Evolutionary conservation across 2,797 vertebrate species (phyloP), one percentile per base, ranked within the genome.

Genomic region (Poeciliopsis infans): DNA sequence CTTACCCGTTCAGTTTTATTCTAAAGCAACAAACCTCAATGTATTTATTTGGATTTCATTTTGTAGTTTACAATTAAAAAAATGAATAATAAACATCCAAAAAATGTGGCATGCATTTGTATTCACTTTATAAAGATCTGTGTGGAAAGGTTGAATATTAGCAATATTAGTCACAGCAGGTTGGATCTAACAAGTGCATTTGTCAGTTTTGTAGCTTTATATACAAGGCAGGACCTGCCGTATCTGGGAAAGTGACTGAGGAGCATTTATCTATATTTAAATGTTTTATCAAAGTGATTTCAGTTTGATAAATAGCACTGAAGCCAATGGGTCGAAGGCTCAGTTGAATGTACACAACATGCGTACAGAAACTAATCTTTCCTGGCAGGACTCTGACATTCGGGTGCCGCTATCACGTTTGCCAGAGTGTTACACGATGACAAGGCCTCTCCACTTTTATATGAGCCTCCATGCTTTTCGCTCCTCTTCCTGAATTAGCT

Each of bases 401-500:
- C 88, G 12, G 1, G 15, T 0, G 25, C 79, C 0, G 74, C 83
- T 74, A 55, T 83, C 84, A 79, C 83, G 75, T 86, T 90, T 88
- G 82, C 84, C 83, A 57, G 66, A 87, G 83, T 25, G 49, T 88
- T 89, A 78, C 87, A 76, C 77, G 90, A 91, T 91, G 91, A 93
- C 92, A 92, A 90, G 83, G 82, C 85, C 83, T 86, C 84, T 84
- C 81, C 74, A 76, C 81, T 92, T 93, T 89, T 92, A 87, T 93
- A 89, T 77, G 12, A 82, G 83, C 83, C 85, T 84, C 91, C 87
- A 89, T 88, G 90, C 91, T 92, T 92, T 91, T 87, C 86, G 84
- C 87, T 86, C 81, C 83, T 79, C 74, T 90, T 86, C 89, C 81
- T 92, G 89, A 95, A 92, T 92, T 92, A 93, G 90, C 94, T 91